These are phyloP conservation scores for Muscidifurax raptorellus DNA, from an alignment of 1,140 invertebrate genomes.

Conservation along the genomic window DNA sequence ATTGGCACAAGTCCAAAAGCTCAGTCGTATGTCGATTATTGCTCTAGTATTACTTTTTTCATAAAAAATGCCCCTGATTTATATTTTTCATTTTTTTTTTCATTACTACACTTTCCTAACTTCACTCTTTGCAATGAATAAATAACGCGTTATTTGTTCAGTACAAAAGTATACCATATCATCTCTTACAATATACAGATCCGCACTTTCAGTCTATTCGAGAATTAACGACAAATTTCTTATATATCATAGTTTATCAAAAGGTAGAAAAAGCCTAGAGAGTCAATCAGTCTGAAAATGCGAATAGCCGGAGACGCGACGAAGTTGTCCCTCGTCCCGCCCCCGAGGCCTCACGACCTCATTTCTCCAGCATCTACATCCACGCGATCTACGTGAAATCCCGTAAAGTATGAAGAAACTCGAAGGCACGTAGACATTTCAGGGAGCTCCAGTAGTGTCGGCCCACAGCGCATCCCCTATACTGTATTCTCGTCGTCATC, in stretches of 20 bases:
- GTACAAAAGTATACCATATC: not conserved
- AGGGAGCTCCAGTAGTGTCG: conserved; percentile 6
- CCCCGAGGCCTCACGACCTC: not conserved
- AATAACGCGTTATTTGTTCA: conserved; percentile 41
- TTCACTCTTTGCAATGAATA: conserved; percentile 26
- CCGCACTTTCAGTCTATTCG: conserved; percentile 45
- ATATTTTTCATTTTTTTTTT: conserved; percentile 15
- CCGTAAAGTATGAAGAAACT: not conserved
- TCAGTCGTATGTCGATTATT: conserved; percentile 24
- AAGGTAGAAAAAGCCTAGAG: not conserved
- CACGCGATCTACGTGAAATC: not conserved
- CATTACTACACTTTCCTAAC: conserved; percentile 15
- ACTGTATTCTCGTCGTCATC: not conserved
- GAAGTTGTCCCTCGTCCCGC: not conserved
- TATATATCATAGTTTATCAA: not conserved
- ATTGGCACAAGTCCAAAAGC: conserved; percentile 47
- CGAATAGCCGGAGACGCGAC: not conserved
- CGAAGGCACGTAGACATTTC: conserved; percentile 36
- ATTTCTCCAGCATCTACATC: not conserved
- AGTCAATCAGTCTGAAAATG: conserved; percentile 36
- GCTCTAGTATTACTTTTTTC: conserved; percentile 25
- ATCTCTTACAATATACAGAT: conserved; percentile 3
- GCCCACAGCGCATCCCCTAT: too few species aligned
- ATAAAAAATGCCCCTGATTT: conserved; percentile 47
- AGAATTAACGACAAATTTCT: not conserved